phyloP scores from a whole-genome alignment of 2,797 vertebrate species.

The Etheostoma perlongum region DNA sequence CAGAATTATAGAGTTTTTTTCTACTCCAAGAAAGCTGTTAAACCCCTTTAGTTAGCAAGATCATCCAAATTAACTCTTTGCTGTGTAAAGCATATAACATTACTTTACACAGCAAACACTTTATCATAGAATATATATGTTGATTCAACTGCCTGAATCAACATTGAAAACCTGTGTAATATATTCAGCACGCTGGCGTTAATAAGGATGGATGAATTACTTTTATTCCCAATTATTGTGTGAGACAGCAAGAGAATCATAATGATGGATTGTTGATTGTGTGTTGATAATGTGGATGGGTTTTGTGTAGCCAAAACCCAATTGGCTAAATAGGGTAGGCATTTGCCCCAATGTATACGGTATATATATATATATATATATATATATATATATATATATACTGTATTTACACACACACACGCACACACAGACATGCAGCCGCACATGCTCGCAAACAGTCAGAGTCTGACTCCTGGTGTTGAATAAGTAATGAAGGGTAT shows the following conservation, averaged over 20 bases:
- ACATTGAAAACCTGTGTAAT: background rate
- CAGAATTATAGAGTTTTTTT: background rate
- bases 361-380: too few species aligned
- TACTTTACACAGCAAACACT: background rate
- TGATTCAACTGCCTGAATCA: background rate
- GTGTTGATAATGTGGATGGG: background rate
- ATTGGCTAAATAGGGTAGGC: background rate
- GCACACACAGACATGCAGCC: background rate
- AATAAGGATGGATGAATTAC: too few species aligned
- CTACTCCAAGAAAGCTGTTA: background rate
- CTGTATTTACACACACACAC: background rate
- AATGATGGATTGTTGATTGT: too few species aligned
- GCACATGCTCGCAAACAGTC: conserved; percentile 18
- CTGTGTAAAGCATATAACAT: background rate
- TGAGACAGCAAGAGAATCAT: too few species aligned
- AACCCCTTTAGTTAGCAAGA: conserved; percentile 4
- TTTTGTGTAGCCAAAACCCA: background rate
- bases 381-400: too few species aligned
- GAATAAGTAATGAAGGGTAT: conserved; percentile 69
- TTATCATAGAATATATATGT: background rate
- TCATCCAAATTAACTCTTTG: conserved; percentile 5
- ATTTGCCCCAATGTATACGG: too few species aligned
- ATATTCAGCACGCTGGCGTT: too few species aligned
- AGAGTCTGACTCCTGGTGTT: conserved; percentile 48
- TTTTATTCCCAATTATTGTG: too few species aligned